Evolutionary conservation across 2,113 vertebrate genomes (phyloP).

Genomic region (Clupea harengus): DNA sequence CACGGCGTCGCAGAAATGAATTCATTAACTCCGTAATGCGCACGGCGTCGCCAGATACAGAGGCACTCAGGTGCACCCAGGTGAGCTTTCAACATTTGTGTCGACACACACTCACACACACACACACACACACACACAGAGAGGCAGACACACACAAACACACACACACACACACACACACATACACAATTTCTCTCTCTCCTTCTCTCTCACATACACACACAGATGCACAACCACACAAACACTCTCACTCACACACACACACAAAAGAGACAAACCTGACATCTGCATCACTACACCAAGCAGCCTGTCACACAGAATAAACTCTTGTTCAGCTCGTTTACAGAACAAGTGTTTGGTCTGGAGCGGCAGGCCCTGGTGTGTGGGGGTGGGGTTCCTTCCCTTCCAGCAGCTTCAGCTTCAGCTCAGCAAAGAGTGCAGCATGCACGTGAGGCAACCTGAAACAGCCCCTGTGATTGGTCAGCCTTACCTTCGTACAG

Average conservation of each 20-base stretch:
- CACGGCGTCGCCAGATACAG: conserved; percentile 6
- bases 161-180: neutral
- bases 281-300: conserved; percentile 47
- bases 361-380: neutral
- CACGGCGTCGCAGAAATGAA: conserved; percentile 38
- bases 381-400: no score
- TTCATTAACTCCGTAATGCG: conserved; percentile 43
- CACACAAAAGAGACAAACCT: conserved; percentile 22
- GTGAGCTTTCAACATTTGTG: conserved; percentile 50
- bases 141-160: neutral
- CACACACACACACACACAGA: neutral
- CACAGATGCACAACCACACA: neutral
- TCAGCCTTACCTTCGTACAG: conserved; percentile 90
- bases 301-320: conserved; percentile 24
- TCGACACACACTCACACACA: conserved; percentile 6
- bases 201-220: neutral
- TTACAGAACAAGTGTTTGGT: neutral
- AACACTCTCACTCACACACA: neutral
- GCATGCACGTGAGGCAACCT: neutral
- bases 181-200: no score
- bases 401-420: neutral
- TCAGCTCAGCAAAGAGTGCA: neutral
- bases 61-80: conserved; percentile 24
- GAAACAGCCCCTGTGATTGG: neutral
- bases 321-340: conserved; percentile 46